Percentiles rank a stretch among this genome's conserved stretches.
Evolutionary conservation across 2,797 vertebrate genomes (phyloP).

Genomic region (Margarornis squamiger): DNA sequence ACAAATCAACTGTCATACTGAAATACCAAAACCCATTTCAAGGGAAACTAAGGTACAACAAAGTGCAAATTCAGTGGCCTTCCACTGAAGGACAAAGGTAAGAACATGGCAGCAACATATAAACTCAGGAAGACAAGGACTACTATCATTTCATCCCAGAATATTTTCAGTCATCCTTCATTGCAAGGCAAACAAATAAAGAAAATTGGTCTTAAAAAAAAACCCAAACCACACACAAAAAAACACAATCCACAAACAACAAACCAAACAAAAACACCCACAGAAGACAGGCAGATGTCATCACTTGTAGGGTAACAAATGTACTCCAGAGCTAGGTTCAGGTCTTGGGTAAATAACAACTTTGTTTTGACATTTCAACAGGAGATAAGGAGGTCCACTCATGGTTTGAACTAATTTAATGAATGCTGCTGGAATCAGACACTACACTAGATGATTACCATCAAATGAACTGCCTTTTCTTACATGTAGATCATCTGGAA

Average conservation of each 20-base stretch:
- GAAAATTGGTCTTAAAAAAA: neutral
- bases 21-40: neutral
- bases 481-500: neutral
- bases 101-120: neutral
- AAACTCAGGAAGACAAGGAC: neutral
- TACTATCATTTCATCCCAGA: neutral
- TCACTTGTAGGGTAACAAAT: neutral
- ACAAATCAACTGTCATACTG: neutral
- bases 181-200: neutral
- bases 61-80: neutral
- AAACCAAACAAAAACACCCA: neutral
- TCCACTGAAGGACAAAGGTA: neutral
- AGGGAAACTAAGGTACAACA: neutral
- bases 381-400: neutral
- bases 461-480: neutral
- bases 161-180: neutral
- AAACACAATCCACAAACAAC: neutral
- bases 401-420: neutral
- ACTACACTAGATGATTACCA: neutral
- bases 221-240: too few relatives aligned
- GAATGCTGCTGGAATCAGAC: neutral
- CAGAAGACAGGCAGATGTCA: neutral
- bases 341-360: neutral
- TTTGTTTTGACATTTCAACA: neutral
- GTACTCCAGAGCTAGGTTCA: neutral